Base-by-base conservation (phyloP, 2,797 vertebrate genomes). In the Myotis planiceps region DNA sequence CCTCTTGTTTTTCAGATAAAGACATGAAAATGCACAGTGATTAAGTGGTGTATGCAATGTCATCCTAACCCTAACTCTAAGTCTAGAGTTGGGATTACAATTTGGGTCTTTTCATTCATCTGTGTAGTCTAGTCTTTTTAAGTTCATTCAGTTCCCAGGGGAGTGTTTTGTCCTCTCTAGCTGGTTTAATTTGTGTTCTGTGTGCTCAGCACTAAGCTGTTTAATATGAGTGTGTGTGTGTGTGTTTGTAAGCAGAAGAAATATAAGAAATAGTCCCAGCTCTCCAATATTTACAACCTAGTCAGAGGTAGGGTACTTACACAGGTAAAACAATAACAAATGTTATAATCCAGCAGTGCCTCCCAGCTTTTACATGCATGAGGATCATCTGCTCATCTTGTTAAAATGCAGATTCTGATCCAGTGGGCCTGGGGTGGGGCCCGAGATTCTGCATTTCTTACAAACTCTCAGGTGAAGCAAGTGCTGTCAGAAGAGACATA, bases 1-100 rank as follows among this genome's bases (percentile, higher is more conserved):
- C 9, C 23, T 45, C 16, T 75, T 9, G 39, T 45, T 71, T 95
- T 93, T 87, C 55, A 94, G 55, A 29, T 65, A 92, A 96, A 92
- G 27, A 95, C 76, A 71, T 79, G 42, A 51, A 92, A 65, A 72
- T n/a, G 27, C 23, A n/a, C 45, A 69, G 19, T n/a, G 66, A 93
- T 83, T 51, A 79, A 71, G n/a, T 68, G 63, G 45, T 42, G 81
- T 75, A 8, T 1, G 23, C 12, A 45, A 81, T 78, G 49, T 92
- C 29, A 58, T 5, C 23, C n/a, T 51, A 34, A 82, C 19, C 51
- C 27, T 29, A 65, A n/a, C 58, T 7, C 12, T 63, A 23, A 65
- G 12, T 21, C 29, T 66, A 25, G n/a, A 78, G 27, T 3, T 55
- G 19, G 15, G 13, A 23, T 78, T 45, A 21, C 12, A 83, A 0